A percentile compares a stretch with the other conserved stretches of the same genome.
These are phyloP conservation scores for Gobiocypris rarus DNA, from an alignment of 2,113 vertebrate genomes.

Conservation along the genomic window DNA sequence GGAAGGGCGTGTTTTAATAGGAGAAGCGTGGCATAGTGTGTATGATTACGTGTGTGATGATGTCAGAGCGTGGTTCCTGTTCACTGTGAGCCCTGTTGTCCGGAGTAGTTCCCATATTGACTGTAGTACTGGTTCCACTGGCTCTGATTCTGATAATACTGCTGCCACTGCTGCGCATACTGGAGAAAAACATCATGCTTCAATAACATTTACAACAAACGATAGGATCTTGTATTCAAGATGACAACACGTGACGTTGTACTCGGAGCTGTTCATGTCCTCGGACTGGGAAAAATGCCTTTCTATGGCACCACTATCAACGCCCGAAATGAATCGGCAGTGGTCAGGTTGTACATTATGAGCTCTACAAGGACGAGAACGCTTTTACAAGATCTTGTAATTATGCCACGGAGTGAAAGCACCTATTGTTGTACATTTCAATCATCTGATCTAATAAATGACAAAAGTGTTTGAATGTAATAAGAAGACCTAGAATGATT, in stretches of 20 bases:
- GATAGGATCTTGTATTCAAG: no score
- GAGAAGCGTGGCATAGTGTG: neutral
- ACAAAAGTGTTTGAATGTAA: neutral
- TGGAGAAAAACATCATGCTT: slow-evolving; percentile 53
- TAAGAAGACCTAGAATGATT: neutral
- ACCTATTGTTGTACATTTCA: neutral
- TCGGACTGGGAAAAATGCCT: no score
- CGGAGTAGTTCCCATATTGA: slow-evolving; percentile 78
- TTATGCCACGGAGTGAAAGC: no score
- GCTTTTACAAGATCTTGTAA: no score
- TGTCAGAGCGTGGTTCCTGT: neutral
- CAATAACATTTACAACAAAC: neutral
- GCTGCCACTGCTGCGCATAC: slow-evolving; percentile 91
- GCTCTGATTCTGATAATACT: slow-evolving; percentile 91
- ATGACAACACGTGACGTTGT: no score
- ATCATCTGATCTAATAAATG: neutral
- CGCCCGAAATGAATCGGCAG: no score
- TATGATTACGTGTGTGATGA: neutral
- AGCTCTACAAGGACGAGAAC: no score
- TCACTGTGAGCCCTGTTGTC: slow-evolving; percentile 58
- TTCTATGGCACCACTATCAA: no score
- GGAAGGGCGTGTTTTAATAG: neutral
- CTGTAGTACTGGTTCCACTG: slow-evolving; percentile 92
- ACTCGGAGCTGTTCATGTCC: no score
- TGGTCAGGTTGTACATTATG: no score